A percentile compares a stretch with the other conserved stretches of the same genome.
Conservation (phyloP, 1,140 invertebrate genomes). For the Trachelipus rathkii region DNA sequence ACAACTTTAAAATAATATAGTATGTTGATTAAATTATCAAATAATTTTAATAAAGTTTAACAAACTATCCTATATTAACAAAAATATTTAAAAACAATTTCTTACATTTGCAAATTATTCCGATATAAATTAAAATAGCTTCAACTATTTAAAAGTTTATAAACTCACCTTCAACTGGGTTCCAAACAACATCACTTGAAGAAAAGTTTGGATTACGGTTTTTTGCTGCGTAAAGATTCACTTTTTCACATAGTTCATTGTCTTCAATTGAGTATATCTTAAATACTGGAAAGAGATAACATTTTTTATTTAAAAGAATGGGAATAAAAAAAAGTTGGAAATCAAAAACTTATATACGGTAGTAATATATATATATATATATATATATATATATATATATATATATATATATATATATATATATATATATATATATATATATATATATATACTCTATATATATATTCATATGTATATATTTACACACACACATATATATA, state of each 20-base stretch:
- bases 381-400: constrained; percentile 11
- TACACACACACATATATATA: too few relatives aligned
- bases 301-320: constrained; percentile 24
- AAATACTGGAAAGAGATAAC: constrained; percentile 68
- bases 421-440: neutral
- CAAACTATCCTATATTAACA: too few relatives aligned
- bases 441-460: constrained; percentile 22
- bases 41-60: too few relatives aligned
- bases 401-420: neutral
- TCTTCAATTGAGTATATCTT: constrained; percentile 85
- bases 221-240: constrained; percentile 82
- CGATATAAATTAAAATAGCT: neutral
- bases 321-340: too few relatives aligned
- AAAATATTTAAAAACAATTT: too few relatives aligned
- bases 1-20: too few relatives aligned
- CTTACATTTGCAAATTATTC: too few relatives aligned
- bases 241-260: constrained; percentile 77
- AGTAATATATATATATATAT: constrained; percentile 14
- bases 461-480: too few relatives aligned
- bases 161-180: constrained; percentile 54
- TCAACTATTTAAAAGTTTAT: constrained; percentile 32
- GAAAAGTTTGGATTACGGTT: constrained; percentile 88
- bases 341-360: neutral
- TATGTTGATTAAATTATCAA: too few relatives aligned
- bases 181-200: constrained; percentile 93